Conservation (phyloP, 2,888 invertebrate species). For the Drosophila macrospina region DNA sequence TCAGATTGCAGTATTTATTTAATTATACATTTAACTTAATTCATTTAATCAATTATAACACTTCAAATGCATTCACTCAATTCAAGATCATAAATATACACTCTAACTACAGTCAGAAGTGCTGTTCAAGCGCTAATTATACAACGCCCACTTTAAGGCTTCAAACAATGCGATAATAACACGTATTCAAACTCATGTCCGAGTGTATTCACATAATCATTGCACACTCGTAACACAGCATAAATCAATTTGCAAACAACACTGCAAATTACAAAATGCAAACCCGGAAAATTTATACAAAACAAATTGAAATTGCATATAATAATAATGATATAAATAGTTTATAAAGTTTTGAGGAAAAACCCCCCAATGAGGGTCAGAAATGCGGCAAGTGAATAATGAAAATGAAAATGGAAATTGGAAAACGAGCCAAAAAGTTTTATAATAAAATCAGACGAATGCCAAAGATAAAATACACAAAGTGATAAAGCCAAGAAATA, state of each 20-base stretch:
- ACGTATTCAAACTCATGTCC: slow-evolving; percentile 25
- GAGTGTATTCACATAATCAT: slow-evolving; percentile 28
- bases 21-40: too few relatives aligned
- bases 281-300: slow-evolving; percentile 47
- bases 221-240: slow-evolving; percentile 38
- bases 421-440: slow-evolving; percentile 33
- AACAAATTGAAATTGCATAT: slow-evolving; percentile 24
- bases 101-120: slow-evolving; percentile 17
- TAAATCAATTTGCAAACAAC: slow-evolving; percentile 56
- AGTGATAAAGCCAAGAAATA: slow-evolving; percentile 32
- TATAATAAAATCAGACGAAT: slow-evolving; percentile 31
- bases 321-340: slow-evolving; percentile 7
- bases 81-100: slow-evolving; percentile 3
- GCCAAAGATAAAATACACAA: slow-evolving; percentile 20
- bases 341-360: slow-evolving; percentile 41
- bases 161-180: slow-evolving; percentile 37
- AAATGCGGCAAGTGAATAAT: slow-evolving; percentile 47
- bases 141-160: slow-evolving; percentile 13
- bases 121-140: slow-evolving; percentile 35
- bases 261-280: slow-evolving; percentile 33
- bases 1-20: too few relatives aligned
- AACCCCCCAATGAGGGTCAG: slow-evolving; percentile 64
- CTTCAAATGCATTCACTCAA: not conserved
- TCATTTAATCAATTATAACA: too few relatives aligned
- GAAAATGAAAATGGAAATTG: slow-evolving; percentile 17